These are phyloP conservation scores for Drosophila vallismaia DNA, from an alignment of 2,888 invertebrate species.

Conservation along the genomic window DNA sequence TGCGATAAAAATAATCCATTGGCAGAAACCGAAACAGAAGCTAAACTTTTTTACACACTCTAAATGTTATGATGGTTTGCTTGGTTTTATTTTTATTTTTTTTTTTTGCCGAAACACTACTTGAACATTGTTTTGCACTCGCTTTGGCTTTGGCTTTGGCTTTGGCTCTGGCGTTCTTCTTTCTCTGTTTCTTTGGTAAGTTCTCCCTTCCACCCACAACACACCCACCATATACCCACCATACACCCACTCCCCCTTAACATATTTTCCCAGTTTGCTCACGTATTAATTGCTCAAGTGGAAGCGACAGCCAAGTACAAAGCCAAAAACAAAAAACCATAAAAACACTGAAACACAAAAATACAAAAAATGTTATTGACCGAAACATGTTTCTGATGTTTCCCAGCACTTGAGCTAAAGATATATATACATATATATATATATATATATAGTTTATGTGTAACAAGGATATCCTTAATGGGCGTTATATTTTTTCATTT, in stretches of 20 bases:
- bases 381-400: slow-evolving; percentile 73
- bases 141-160: slow-evolving; percentile 27
- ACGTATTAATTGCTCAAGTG: slow-evolving; percentile 78
- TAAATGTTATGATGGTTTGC: slow-evolving; percentile 49
- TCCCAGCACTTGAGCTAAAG: slow-evolving; percentile 39
- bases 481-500: slow-evolving; percentile 16
- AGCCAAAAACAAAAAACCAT: slow-evolving; percentile 27
- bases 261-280: slow-evolving; percentile 75
- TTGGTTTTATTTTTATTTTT: slow-evolving; percentile 1
- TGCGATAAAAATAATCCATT: slow-evolving; percentile 43
- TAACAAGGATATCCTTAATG: slow-evolving; percentile 50
- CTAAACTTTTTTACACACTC: slow-evolving; percentile 41
- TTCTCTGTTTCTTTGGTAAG: slow-evolving; percentile 9
- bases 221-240: slow-evolving; percentile 9
- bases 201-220: slow-evolving; percentile 4
- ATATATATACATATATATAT: too few species aligned
- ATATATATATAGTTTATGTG: slow-evolving; percentile 3
- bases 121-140: slow-evolving; percentile 76
- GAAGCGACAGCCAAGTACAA: slow-evolving; percentile 60
- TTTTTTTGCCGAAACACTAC: slow-evolving; percentile 54
- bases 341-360: slow-evolving; percentile 5
- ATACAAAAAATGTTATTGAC: slow-evolving; percentile 56
- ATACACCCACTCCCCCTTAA: slow-evolving; percentile 18
- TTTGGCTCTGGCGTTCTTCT: slow-evolving; percentile 8
- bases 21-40: slow-evolving; percentile 32